A percentile compares a stretch with the other conserved stretches of the same genome.
Evolutionary conservation across 2,797 vertebrate species (phyloP).

Genomic region (Fistularia commersonii): DNA sequence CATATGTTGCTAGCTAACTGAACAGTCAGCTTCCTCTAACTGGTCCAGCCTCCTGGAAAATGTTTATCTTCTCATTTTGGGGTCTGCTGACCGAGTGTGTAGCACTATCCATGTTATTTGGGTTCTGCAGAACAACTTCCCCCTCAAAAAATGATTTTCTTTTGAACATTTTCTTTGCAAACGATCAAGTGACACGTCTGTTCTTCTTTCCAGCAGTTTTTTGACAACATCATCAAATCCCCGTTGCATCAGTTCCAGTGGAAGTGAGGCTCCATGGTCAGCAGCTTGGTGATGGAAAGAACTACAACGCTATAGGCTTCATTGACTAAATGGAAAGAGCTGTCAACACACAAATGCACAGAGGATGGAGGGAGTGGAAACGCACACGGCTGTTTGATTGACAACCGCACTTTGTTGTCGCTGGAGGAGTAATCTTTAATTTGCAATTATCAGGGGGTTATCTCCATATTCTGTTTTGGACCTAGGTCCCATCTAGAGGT

Average conservation of each 20-base stretch:
- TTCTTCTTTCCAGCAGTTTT: constrained; percentile 10
- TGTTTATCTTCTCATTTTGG: constrained; percentile 56
- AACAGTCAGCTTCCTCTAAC: constrained; percentile 54
- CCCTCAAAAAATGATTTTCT: no score
- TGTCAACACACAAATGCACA: constrained; percentile 14
- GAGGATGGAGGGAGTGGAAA: constrained; percentile 60
- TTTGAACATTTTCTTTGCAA: neutral
- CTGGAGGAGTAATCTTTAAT: constrained; percentile 19
- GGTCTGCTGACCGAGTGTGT: constrained; percentile 34
- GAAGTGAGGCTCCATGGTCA: constrained; percentile 19
- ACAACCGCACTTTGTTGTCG: constrained; percentile 9
- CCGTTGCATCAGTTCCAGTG: constrained; percentile 22
- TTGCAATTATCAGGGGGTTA: constrained; percentile 18
- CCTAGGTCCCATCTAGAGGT: neutral
- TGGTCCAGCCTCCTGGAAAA: constrained; percentile 38
- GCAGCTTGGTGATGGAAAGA: constrained; percentile 52
- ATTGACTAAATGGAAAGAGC: constrained; percentile 37
- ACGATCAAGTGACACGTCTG: neutral
- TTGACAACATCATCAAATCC: constrained; percentile 2
- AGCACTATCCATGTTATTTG: neutral
- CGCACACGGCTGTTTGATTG: constrained; percentile 25
- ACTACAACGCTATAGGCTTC: constrained; percentile 33
- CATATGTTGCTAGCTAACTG: constrained; percentile 46
- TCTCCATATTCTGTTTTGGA: constrained; percentile 1
- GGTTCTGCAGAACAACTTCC: neutral